Evolutionary conservation across 30 jellyfish, hydroid and myxozoan genomes (phyloP).

Genomic region (Hydractinia echinata): DNA sequence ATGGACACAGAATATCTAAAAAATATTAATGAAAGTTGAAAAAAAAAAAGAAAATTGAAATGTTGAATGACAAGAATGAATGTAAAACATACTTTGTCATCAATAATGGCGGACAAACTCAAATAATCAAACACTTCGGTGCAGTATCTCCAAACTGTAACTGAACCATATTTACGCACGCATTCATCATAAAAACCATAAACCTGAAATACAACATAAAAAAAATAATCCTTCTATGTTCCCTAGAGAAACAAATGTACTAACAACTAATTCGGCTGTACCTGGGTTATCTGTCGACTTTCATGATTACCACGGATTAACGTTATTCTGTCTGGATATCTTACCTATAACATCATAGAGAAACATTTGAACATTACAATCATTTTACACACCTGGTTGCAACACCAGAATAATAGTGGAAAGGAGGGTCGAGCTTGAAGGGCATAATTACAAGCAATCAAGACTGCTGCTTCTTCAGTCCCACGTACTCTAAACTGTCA

Average conservation of each 20-base stretch:
- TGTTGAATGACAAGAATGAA: background rate
- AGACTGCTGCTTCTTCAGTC: no score
- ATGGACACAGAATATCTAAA: constrained; percentile 93
- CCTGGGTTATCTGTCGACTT: constrained; percentile 97
- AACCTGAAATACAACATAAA: constrained; percentile 45
- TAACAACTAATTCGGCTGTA: background rate
- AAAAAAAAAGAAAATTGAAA: background rate
- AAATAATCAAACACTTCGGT: constrained; percentile 98
- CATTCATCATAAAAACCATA: constrained; percentile 99
- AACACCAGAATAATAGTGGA: no score
- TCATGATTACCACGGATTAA: constrained; percentile 97
- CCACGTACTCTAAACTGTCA: no score
- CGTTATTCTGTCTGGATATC: constrained; percentile 90
- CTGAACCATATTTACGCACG: constrained; percentile 95
- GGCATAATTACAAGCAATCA: no score
- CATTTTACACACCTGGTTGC: no score
- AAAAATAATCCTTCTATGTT: no score
- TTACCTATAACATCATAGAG: constrained; percentile 37
- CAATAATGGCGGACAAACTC: constrained; percentile 95
- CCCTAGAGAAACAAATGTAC: no score
- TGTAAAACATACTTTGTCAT: constrained; percentile 66
- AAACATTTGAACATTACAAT: no score
- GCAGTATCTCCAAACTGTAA: constrained; percentile 97
- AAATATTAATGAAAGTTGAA: background rate
- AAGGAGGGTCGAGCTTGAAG: no score